Percentiles rank a stretch among this genome's conserved stretches.
These are phyloP conservation scores for Orius insidiosus DNA, from an alignment of 1,140 invertebrate species.

Conservation along the genomic window DNA sequence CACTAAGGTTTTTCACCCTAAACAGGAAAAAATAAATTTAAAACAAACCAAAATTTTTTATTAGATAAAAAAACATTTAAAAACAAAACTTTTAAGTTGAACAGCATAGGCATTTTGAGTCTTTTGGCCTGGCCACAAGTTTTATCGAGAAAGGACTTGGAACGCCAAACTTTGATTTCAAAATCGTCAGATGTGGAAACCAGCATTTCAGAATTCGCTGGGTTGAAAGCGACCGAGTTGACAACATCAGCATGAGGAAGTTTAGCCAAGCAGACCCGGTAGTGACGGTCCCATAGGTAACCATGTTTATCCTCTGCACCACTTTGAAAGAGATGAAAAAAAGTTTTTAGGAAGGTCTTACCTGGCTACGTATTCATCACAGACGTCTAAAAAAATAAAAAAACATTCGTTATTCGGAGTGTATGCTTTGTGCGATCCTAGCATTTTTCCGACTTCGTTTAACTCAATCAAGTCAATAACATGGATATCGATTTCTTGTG, in stretches of 20 bases:
- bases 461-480: constrained; percentile 69
- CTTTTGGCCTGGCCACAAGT: background rate
- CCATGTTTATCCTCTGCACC: constrained; percentile 75
- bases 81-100: no score
- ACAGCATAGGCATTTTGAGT: no score
- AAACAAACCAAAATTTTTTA: no score
- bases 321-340: constrained; percentile 30
- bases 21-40: no score
- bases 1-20: no score
- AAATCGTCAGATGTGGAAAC: constrained; percentile 77
- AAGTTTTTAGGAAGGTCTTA: constrained; percentile 24
- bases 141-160: constrained; percentile 25
- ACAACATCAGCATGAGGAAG: constrained; percentile 68
- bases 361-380: constrained; percentile 72
- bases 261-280: constrained; percentile 59
- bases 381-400: constrained; percentile 77
- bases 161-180: constrained; percentile 57
- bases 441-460: constrained; percentile 62
- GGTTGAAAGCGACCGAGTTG: constrained; percentile 77
- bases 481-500: constrained; percentile 82
- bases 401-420: constrained; percentile 78
- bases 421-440: constrained; percentile 69
- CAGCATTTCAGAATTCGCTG: constrained; percentile 61
- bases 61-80: no score
- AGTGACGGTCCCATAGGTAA: constrained; percentile 75